A percentile compares a stretch with the other conserved stretches of the same genome.
Evolutionary conservation across 2,888 invertebrate genomes (phyloP).

Genomic region (Ichneumon xanthorius): DNA sequence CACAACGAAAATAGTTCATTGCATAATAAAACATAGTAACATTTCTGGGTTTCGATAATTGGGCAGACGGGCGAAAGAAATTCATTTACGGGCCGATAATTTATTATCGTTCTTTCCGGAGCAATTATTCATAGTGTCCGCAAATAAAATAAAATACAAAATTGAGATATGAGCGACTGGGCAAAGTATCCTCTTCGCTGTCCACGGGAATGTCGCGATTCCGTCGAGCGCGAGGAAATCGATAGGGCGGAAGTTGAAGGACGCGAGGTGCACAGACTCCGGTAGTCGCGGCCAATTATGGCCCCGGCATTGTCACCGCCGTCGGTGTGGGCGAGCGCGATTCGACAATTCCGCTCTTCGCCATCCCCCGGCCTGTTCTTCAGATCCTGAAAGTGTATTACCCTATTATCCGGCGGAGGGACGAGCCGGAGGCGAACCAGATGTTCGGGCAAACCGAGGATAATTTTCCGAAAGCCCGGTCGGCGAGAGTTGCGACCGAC

Average conservation of each 20-base stretch:
- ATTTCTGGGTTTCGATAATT: not conserved
- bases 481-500: conserved; percentile 46
- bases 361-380: conserved; percentile 67
- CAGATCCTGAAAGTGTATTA: conserved; percentile 75
- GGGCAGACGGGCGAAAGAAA: not conserved
- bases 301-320: conserved; percentile 45
- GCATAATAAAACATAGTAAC: not conserved
- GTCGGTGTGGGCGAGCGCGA: conserved; percentile 24
- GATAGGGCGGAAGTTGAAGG: conserved; percentile 39
- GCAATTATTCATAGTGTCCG: not conserved
- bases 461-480: conserved; percentile 73
- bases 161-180: not conserved
- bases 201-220: not conserved
- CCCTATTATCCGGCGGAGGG: conserved; percentile 76
- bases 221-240: conserved; percentile 22
- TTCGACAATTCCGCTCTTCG: conserved; percentile 56
- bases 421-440: conserved; percentile 72
- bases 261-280: conserved; percentile 22
- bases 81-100: not conserved
- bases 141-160: not conserved
- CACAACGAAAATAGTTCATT: not conserved
- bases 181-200: too few species aligned
- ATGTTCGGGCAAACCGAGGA: conserved; percentile 74
- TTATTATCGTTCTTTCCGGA: not conserved
- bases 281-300: conserved; percentile 69